Percentiles rank a stretch among this genome's conserved stretches.
These are phyloP conservation scores for Teleopsis dalmanni DNA, from an alignment of 1,140 invertebrate species.

Conservation along the genomic window DNA sequence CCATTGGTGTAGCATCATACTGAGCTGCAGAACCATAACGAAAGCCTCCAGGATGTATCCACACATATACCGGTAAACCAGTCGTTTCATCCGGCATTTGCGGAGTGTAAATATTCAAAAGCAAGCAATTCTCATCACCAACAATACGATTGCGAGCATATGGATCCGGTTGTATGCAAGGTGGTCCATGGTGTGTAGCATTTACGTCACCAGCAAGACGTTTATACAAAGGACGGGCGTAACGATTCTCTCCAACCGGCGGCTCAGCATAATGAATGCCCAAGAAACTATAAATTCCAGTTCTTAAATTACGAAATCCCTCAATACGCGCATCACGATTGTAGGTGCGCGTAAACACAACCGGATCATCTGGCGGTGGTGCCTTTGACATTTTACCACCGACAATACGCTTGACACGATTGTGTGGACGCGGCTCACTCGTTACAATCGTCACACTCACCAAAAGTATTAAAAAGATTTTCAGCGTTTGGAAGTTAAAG, in stretches of 20 bases:
- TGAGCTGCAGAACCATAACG: slow-evolving; percentile 57
- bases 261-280: slow-evolving; percentile 65
- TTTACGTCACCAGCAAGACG: slow-evolving; percentile 49
- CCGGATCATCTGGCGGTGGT: slow-evolving; percentile 53
- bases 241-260: slow-evolving; percentile 55
- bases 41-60: slow-evolving; percentile 58
- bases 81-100: slow-evolving; percentile 49
- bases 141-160: slow-evolving; percentile 38
- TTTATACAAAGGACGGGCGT: slow-evolving; percentile 49
- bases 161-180: slow-evolving; percentile 51
- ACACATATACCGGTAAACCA: slow-evolving; percentile 52
- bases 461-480: not conserved
- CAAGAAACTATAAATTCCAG: slow-evolving; percentile 53
- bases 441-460: not conserved
- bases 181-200: slow-evolving; percentile 48
- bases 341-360: slow-evolving; percentile 49
- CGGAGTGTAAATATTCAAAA: slow-evolving; percentile 71
- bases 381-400: slow-evolving; percentile 48
- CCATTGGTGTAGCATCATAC: slow-evolving; percentile 54
- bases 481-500: too few relatives aligned
- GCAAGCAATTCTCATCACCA: slow-evolving; percentile 66
- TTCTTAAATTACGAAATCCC: slow-evolving; percentile 45
- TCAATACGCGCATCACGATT: slow-evolving; percentile 49
- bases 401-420: slow-evolving; percentile 50
- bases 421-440: not conserved